Conservation (phyloP, 2,113 vertebrate species). For the Oophaga pumilio region DNA sequence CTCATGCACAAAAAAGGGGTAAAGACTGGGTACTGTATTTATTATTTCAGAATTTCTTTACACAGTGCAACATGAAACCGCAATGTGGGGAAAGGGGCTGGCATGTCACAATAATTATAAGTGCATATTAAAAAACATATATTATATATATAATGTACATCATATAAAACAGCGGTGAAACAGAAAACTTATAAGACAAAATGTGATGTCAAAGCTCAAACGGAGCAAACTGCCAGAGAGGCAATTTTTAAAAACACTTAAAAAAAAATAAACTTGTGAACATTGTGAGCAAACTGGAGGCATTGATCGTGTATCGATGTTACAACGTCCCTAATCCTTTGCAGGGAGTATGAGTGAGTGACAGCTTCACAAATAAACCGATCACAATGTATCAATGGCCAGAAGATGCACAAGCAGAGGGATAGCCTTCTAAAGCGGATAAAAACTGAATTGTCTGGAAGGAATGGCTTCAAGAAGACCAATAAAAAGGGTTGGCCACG, state of each 20-base stretch:
- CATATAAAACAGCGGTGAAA: conserved; percentile 46
- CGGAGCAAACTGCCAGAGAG: background rate
- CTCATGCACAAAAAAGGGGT: background rate
- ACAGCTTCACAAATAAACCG: background rate
- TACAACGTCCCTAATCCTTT: background rate
- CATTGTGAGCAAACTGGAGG: background rate
- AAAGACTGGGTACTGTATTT: conserved; percentile 31
- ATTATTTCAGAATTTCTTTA: conserved; percentile 32
- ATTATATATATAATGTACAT: conserved; percentile 40
- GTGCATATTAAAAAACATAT: conserved; percentile 47
- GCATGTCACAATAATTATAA: conserved; percentile 38
- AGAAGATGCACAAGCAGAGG: background rate
- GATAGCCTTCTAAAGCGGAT: background rate
- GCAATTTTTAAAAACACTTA: background rate
- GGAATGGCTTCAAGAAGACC: background rate
- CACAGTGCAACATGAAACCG: conserved; percentile 50
- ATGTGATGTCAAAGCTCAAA: conserved; percentile 26
- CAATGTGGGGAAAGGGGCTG: background rate
- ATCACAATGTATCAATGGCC: background rate
- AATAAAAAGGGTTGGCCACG: too few relatives aligned
- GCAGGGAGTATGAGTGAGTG: background rate
- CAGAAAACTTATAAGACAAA: conserved; percentile 33
- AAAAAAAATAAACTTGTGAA: background rate
- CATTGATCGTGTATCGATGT: background rate
- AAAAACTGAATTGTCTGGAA: background rate